These are phyloP conservation scores for Bradypodion ventrale DNA, from an alignment of 2,797 vertebrate genomes.

Conservation along the genomic window DNA sequence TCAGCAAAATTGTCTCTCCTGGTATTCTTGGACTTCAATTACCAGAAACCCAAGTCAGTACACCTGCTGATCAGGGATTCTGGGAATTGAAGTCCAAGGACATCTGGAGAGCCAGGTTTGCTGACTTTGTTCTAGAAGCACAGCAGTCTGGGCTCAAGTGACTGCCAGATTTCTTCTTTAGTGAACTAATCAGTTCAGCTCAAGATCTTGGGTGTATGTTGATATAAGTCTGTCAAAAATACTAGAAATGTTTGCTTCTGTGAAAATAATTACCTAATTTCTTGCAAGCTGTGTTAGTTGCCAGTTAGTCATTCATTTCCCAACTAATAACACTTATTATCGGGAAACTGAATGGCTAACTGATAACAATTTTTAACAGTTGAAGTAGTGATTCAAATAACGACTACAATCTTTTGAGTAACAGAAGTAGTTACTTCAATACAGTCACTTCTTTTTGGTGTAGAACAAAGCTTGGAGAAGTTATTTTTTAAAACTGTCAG, in stretches of 20 bases:
- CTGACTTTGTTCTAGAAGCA: neutral
- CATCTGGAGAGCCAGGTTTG: too few species aligned
- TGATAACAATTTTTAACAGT: neutral
- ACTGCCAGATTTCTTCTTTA: neutral
- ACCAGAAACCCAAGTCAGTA: too few species aligned
- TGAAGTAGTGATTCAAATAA: neutral
- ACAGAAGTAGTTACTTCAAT: neutral
- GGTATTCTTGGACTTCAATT: too few species aligned
- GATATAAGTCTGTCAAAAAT: neutral
- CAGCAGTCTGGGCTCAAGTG: neutral
- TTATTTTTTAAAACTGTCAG: too few species aligned
- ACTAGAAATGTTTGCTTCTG: too few species aligned
- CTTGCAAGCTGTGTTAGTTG: neutral
- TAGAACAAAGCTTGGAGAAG: neutral
- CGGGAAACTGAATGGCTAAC: too few species aligned
- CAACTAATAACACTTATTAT: too few species aligned
- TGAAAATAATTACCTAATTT: neutral
- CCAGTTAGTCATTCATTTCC: too few species aligned
- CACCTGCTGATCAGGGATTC: too few species aligned
- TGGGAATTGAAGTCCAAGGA: too few species aligned
- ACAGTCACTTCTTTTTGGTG: neutral
- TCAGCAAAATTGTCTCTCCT: too few species aligned
- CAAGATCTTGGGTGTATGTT: neutral
- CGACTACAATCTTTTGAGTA: neutral
- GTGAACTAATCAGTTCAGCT: too few species aligned